Base-by-base conservation (phyloP, 2,797 vertebrate species). In the Vultur gryphus region DNA sequence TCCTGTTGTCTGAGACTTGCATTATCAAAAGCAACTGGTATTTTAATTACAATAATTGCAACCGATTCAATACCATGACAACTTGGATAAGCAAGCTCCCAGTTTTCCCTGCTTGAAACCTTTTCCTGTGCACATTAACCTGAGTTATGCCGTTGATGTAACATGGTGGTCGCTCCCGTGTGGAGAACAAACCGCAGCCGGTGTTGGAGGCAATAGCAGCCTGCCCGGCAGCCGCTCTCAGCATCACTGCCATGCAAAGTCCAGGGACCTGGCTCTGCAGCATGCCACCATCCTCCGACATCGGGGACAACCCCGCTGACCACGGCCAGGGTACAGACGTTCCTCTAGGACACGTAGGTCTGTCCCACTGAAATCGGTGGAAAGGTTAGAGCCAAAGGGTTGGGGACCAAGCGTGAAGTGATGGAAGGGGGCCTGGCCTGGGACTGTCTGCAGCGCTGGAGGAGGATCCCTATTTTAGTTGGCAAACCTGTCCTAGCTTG, bases 231-330 rank as follows among this genome's bases (percentile, higher is more conserved):
- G 84, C 72, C 0, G 8, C 46, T 48, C 14, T 54, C 70, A 35
- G 69, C 79, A 39, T 87, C 84, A 1, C 70, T 21, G 2, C 81
- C 93, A 19, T 3, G 1, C 26, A 23, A 35, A 64, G 12, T 13
- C 37, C 3, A 1, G 65, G 77, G 44, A 76, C 19, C 31, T 13
- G 17, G n/a, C 75, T 73, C 64, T 77, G 91, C 79, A 64, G 39
- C 8, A 0, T 20, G 14, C 2, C 43, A 3, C 29, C 24, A 1
- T 46, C 61, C 58, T 44, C 10, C 6, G 4, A 0, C 6, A 2
- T 0, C 4, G 0, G 67, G 66, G 77, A 14, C 77, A 55, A 4
- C 44, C 54, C 64, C 1, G 5, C 39, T 48, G 86, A 39, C 58
- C 16, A 3, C 8, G 1, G 51, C 73, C 55, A 24, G 55, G 66